A percentile compares a stretch with the other conserved stretches of the same genome.
These are phyloP conservation scores for Agrilus cyanescens DNA, from an alignment of 2,888 invertebrate genomes.

Conservation along the genomic window DNA sequence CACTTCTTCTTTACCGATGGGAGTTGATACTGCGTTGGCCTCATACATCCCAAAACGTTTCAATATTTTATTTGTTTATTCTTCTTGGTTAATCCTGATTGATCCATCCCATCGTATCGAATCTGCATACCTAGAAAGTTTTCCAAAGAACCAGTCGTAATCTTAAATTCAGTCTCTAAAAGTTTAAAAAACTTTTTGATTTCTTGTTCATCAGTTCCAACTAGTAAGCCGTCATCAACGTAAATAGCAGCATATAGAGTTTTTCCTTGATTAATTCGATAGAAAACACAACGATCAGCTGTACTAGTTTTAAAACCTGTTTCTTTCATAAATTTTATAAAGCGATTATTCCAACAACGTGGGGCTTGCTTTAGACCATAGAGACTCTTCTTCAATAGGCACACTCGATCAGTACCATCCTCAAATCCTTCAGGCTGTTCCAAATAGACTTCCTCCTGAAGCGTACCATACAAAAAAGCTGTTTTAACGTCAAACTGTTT, in stretches of 20 bases:
- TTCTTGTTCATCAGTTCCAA: slow-evolving; percentile 4
- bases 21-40: slow-evolving; percentile 15
- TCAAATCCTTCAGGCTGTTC: slow-evolving; percentile 6
- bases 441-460: slow-evolving; percentile 5
- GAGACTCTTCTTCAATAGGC: slow-evolving; percentile 20
- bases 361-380: slow-evolving; percentile 24
- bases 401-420: slow-evolving; percentile 14
- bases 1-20: slow-evolving; percentile 8
- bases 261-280: slow-evolving; percentile 4
- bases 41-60: slow-evolving; percentile 14
- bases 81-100: slow-evolving; percentile 9
- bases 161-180: too few relatives aligned
- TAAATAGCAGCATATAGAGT: slow-evolving; percentile 12
- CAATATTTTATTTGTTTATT: slow-evolving; percentile 8
- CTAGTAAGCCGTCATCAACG: slow-evolving; percentile 17
- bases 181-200: slow-evolving; percentile 8
- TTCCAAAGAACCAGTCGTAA: slow-evolving; percentile 6
- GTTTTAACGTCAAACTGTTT: too few relatives aligned
- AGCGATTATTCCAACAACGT: slow-evolving; percentile 9
- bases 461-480: too few relatives aligned
- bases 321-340: slow-evolving; percentile 11
- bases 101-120: slow-evolving; percentile 12
- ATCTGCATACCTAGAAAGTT: slow-evolving; percentile 13
- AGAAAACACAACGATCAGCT: slow-evolving; percentile 17
- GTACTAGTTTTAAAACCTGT: slow-evolving; percentile 10